Evolutionary conservation across 2,113 vertebrate species (phyloP), one percentile per base, ranked within the genome.

Genomic region (Collichthys lucidus): DNA sequence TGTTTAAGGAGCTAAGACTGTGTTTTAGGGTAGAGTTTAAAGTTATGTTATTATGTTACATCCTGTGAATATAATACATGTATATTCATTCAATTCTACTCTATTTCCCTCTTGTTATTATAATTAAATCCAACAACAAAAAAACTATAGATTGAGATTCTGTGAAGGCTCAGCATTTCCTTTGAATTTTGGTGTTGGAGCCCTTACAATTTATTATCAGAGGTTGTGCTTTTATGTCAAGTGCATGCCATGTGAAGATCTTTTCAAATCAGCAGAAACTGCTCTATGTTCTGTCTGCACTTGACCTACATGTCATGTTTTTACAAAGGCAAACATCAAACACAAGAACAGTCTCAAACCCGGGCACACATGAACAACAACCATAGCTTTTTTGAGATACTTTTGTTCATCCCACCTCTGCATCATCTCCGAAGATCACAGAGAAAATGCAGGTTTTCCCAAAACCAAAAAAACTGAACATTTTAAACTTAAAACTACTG

Each of bases 241-340:
- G 68, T 73, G 52, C 53, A 17, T 71, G 80, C 52, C 72, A 63
- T 50, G 35, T 22, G 11, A 82, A 75, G 66, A 17, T 57, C 40
- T 77, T 79, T 79, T 65, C 22, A 77, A 67, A 74, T 80, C 60
- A 78, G 64, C 55, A 74, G 70, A 72, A 72, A 79, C 52, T 3
- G 40, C 40, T 53, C 5, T 0, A 4, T 66, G 53, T 77, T 86
- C 55, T 49, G 31, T 31, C 56, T 90, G 53, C 77, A 75, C 72
- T 82, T 88, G 77, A 76, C 87, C 74, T 60, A 47, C 31, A 57
- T 76, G 62, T 56, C 77, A 61, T 79, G 53, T 78, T 74, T 63
- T 46, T 44, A 61, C 49, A 60, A 68, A 70, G 67, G 60, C 64
- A 74, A 77, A 79, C 55, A 80, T 80, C 75, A 80, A 67, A 75